These are phyloP conservation scores for Brachypteracias leptosomus DNA, from an alignment of 2,113 vertebrate species.

Conservation along the genomic window DNA sequence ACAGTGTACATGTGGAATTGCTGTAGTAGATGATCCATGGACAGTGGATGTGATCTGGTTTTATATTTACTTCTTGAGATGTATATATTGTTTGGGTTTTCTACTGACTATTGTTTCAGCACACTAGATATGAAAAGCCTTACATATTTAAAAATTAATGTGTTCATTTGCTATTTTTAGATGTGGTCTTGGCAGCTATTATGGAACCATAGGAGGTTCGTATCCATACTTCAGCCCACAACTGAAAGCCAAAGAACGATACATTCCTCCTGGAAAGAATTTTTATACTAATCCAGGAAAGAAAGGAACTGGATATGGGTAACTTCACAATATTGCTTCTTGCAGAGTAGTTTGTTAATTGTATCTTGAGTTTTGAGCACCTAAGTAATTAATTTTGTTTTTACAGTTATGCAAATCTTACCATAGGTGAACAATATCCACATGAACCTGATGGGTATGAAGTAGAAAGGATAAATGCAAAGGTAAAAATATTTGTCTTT, in stretches of 20 bases:
- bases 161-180: conserved; percentile 60
- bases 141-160: background rate
- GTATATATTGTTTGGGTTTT: background rate
- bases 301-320: conserved; percentile 88
- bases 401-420: conserved; percentile 82
- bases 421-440: conserved; percentile 76
- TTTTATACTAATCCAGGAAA: conserved; percentile 85
- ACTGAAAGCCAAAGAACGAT: conserved; percentile 56
- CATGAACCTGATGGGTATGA: conserved; percentile 79
- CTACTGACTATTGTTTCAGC: background rate
- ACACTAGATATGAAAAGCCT: background rate
- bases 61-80: background rate
- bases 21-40: background rate
- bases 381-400: conserved; percentile 10
- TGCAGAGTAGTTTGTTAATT: background rate
- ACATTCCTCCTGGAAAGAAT: conserved; percentile 80
- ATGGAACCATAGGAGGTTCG: conserved; percentile 83
- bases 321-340: conserved; percentile 11
- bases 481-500: conserved; percentile 72
- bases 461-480: conserved; percentile 59
- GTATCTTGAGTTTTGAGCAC: background rate
- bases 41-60: background rate
- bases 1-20: background rate
- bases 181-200: conserved; percentile 82
- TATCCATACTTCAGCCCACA: conserved; percentile 77